A percentile compares a stretch with the other conserved stretches of the same genome.
Conservation (phyloP, 2,113 vertebrate species). For the Pogona vitticeps region DNA sequence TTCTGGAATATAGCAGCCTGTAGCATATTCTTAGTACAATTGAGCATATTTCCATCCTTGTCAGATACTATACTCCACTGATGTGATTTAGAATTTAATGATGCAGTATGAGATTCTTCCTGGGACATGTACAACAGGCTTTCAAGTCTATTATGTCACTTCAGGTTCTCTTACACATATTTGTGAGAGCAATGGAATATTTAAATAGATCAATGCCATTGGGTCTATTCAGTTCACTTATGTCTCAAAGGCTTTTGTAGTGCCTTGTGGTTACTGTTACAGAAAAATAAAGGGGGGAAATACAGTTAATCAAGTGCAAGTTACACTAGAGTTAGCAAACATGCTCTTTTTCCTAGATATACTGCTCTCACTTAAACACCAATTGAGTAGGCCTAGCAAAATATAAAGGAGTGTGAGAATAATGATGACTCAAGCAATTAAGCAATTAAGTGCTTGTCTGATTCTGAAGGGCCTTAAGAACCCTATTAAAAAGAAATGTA, state of each 20-base stretch:
- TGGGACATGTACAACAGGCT: background rate
- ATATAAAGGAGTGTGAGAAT: background rate
- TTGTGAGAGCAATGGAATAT: background rate
- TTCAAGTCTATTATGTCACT: background rate
- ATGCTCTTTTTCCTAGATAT: background rate
- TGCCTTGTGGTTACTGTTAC: background rate
- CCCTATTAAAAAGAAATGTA: background rate
- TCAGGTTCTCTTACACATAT: background rate
- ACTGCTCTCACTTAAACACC: background rate
- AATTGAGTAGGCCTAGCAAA: background rate
- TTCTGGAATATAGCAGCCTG: background rate
- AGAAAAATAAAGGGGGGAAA: background rate
- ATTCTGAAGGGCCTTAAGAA: background rate
- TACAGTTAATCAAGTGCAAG: background rate
- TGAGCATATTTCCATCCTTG: background rate
- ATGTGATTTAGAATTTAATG: conserved; percentile 19
- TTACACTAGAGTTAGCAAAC: background rate
- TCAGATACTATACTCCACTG: background rate
- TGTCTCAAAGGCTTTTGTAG: background rate
- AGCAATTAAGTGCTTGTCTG: conserved; percentile 11
- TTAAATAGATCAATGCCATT: background rate
- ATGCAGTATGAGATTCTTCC: conserved; percentile 7
- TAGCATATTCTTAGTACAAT: background rate
- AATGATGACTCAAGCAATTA: conserved; percentile 3
- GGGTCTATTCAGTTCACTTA: background rate